Evolutionary conservation across 2,113 vertebrate genomes (phyloP).

Genomic region (Meleagris gallopavo): DNA sequence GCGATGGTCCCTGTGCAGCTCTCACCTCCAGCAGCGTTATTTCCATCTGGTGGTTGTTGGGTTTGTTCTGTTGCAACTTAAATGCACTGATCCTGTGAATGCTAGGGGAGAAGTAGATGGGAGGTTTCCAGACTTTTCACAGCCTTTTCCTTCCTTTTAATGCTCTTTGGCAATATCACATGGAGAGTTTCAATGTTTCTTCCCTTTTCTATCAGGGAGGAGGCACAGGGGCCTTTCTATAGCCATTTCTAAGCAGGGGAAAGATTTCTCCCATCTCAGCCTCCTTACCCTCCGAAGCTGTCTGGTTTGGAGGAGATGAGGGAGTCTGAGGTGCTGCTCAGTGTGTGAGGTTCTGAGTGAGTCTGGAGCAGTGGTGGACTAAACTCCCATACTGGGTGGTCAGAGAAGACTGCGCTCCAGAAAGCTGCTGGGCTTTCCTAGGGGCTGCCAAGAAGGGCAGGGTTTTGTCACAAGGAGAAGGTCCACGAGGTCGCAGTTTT

Average conservation of each 20-base stretch:
- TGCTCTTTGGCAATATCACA: background rate
- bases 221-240: background rate
- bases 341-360: background rate
- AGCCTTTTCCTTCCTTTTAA: background rate
- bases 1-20: background rate
- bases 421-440: background rate
- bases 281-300: background rate
- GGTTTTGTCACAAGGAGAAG: background rate
- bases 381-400: background rate
- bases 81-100: background rate
- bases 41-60: background rate
- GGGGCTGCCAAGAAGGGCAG: background rate
- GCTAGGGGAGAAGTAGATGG: background rate
- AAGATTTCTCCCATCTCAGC: background rate
- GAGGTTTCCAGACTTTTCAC: background rate
- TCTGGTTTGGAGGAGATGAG: fast-evolving
- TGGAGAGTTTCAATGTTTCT: background rate
- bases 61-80: background rate
- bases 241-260: background rate
- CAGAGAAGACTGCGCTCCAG: background rate
- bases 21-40: background rate
- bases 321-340: background rate
- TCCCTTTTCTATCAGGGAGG: background rate
- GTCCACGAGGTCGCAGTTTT: background rate
- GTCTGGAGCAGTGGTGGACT: background rate